phyloP scores from a whole-genome alignment of 2,113 vertebrate species.

The Benitochromis conjunctus region DNA sequence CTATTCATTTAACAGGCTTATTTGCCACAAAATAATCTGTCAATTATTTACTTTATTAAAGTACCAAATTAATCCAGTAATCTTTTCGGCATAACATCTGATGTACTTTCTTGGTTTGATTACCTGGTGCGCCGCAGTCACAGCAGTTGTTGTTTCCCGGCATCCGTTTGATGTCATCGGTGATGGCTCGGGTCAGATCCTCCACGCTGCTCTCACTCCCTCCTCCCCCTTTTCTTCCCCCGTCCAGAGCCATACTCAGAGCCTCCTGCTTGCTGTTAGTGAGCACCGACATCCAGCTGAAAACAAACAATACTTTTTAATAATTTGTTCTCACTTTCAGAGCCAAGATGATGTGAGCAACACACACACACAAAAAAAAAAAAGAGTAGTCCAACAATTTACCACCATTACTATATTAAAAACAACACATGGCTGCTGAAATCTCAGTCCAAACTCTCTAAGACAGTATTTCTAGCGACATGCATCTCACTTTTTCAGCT shows the following conservation, averaged over 20 bases:
- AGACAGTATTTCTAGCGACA: background rate
- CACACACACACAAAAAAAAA: too few relatives aligned
- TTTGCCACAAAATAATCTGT: background rate
- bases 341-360: background rate
- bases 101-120: background rate
- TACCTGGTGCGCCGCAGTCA: slow-evolving; percentile 61
- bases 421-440: background rate
- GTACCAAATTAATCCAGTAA: too few relatives aligned
- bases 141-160: slow-evolving; percentile 61
- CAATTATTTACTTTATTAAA: background rate
- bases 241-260: slow-evolving; percentile 50
- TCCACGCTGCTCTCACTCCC: slow-evolving; percentile 45
- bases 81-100: background rate
- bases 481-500: background rate
- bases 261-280: slow-evolving; percentile 67
- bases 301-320: background rate
- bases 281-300: slow-evolving; percentile 64
- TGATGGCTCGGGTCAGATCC: slow-evolving; percentile 61
- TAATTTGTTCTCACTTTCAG: background rate
- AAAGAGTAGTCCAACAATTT: background rate
- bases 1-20: fast-evolving
- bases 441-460: background rate
- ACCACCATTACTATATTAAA: background rate
- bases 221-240: background rate
- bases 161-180: slow-evolving; percentile 55